Evolutionary conservation across 2,797 vertebrate genomes (phyloP).

Genomic region (Alca torda): DNA sequence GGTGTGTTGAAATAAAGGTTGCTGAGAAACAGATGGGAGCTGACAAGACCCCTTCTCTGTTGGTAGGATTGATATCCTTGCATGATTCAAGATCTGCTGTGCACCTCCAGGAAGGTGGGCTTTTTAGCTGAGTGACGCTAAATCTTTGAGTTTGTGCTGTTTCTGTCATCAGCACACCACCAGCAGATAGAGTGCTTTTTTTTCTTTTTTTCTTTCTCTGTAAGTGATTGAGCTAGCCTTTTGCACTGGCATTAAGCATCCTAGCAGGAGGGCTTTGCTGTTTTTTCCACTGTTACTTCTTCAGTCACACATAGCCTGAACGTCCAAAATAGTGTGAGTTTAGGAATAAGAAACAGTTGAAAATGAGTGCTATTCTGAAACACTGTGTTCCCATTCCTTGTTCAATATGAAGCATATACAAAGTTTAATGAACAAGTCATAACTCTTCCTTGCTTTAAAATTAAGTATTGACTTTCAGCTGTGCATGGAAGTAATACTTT

Average conservation of each 20-base stretch:
- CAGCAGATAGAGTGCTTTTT: neutral
- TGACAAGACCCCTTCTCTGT: neutral
- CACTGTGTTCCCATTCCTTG: neutral
- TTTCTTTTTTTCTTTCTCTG: too few species aligned
- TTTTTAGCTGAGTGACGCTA: neutral
- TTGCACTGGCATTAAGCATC: neutral
- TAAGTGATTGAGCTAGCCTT: neutral
- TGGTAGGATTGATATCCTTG: neutral
- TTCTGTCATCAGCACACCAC: neutral
- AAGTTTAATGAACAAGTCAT: neutral
- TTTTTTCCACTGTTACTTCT: neutral
- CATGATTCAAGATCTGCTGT: neutral
- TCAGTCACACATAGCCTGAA: neutral
- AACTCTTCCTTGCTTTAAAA: neutral
- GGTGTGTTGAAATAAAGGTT: neutral
- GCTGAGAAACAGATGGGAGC: neutral
- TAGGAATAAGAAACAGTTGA: neutral
- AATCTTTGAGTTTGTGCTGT: neutral
- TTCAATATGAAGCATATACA: neutral
- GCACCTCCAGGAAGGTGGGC: neutral
- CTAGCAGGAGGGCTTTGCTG: neutral
- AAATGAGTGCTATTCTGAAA: neutral
- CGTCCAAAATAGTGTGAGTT: neutral
- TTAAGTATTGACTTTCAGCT: neutral
- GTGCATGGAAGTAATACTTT: neutral